These are phyloP conservation scores for Cebidichthys violaceus DNA, from an alignment of 2,113 vertebrate genomes.

Conservation along the genomic window DNA sequence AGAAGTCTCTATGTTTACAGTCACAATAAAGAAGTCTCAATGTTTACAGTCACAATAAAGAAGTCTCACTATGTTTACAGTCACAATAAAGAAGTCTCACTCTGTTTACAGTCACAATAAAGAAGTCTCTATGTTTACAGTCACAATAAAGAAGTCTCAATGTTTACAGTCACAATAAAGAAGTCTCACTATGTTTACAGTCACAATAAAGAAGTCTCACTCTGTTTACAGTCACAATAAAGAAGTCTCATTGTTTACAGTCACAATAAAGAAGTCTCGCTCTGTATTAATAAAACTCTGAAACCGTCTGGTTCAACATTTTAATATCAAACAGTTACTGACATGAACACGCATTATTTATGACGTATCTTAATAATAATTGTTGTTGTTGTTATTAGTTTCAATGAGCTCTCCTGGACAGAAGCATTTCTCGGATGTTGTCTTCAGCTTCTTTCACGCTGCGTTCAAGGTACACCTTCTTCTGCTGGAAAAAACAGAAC, in stretches of 20 bases:
- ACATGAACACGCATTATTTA: background rate
- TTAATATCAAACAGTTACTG: conserved; percentile 12
- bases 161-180: too few species aligned
- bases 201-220: background rate
- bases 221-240: background rate
- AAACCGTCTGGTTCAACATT: conserved; percentile 1
- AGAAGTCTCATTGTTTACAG: background rate
- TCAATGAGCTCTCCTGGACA: conserved; percentile 88
- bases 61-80: too few species aligned
- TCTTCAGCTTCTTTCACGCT: conserved; percentile 97
- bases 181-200: too few species aligned
- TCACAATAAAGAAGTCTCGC: background rate
- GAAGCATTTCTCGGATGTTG: conserved; percentile 96
- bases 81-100: too few species aligned
- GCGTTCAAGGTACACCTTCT: conserved; percentile 94
- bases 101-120: too few species aligned
- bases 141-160: too few species aligned
- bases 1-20: too few species aligned
- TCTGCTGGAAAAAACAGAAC: conserved; percentile 86
- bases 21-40: too few species aligned
- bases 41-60: too few species aligned
- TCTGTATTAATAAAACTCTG: background rate
- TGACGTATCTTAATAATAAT: background rate
- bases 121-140: too few species aligned
- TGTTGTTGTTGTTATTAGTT: too few species aligned